Evolutionary conservation across 1,140 invertebrate species (phyloP).

Genomic region (Hyposmocoma kahamanoa): DNA sequence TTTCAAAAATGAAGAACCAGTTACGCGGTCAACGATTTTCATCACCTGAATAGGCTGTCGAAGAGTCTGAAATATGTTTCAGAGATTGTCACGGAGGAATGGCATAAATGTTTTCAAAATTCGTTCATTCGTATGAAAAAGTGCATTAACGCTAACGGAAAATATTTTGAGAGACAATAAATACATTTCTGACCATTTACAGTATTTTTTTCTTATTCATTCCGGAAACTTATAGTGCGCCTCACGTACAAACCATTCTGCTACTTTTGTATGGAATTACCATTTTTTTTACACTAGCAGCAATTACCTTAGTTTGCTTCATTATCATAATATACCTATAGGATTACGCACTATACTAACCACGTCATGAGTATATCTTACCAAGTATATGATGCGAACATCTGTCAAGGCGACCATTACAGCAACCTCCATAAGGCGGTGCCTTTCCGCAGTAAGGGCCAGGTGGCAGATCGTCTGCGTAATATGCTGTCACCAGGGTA

Average conservation of each 20-base stretch:
- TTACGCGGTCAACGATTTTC: too few relatives aligned
- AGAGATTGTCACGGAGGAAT: too few relatives aligned
- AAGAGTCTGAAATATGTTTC: too few relatives aligned
- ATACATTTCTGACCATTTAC: neutral
- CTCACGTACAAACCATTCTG: neutral
- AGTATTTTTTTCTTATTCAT: neutral
- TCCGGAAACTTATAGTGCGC: neutral
- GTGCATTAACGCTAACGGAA: too few relatives aligned
- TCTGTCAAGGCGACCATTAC: constrained; percentile 33
- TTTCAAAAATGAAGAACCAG: too few relatives aligned
- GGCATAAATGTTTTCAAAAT: too few relatives aligned
- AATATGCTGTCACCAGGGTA: constrained; percentile 28
- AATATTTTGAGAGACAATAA: too few relatives aligned
- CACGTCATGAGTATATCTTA: constrained; percentile 12
- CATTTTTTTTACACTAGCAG: neutral
- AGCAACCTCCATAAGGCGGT: constrained; percentile 27
- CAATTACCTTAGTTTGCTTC: neutral
- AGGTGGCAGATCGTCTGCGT: constrained; percentile 36
- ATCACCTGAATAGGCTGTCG: too few relatives aligned
- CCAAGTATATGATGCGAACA: constrained; percentile 52
- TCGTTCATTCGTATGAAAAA: too few relatives aligned
- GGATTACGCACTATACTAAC: neutral
- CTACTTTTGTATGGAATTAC: neutral
- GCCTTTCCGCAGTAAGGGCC: constrained; percentile 45
- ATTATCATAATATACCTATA: neutral